A percentile compares a stretch with the other conserved stretches of the same genome.
phyloP scores from a whole-genome alignment of 2,888 invertebrate species.

The Marronus borbonicus region DNA sequence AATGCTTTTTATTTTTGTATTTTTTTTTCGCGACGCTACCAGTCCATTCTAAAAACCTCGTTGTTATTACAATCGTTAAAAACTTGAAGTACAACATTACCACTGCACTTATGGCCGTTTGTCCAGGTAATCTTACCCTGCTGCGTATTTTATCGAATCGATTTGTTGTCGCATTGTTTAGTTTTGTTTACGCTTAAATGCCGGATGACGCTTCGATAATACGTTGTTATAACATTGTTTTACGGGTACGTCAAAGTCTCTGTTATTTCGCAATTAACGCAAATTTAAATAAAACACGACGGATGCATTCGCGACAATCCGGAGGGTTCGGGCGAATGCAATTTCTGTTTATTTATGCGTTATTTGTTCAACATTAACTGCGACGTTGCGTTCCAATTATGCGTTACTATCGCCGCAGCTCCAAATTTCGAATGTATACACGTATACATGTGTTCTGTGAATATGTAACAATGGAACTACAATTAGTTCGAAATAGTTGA shows the following conservation, averaged over 20 bases:
- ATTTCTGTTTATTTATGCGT: constrained; percentile 44
- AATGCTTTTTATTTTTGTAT: no score
- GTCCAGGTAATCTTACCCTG: no score
- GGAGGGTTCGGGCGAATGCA: constrained; percentile 26
- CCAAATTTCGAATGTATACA: constrained; percentile 12
- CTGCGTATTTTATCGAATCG: not conserved
- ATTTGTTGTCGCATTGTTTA: not conserved
- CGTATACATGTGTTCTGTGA: no score
- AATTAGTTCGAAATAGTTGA: not conserved
- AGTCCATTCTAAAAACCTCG: no score
- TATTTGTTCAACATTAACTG: constrained; percentile 42
- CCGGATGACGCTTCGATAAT: no score
- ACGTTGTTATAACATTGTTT: not conserved
- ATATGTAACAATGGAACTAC: not conserved
- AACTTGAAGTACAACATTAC: no score
- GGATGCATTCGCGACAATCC: constrained; percentile 22
- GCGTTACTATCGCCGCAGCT: not conserved
- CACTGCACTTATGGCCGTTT: no score
- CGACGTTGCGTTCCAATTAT: constrained; percentile 32
- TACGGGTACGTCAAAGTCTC: not conserved
- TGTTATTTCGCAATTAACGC: constrained; percentile 45
- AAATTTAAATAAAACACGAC: constrained; percentile 44
- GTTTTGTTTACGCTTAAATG: not conserved
- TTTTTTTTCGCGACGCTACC: no score
- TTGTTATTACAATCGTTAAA: no score